Evolutionary conservation across 2,888 invertebrate species (phyloP).

Genomic region (Saturnia pavonia): DNA sequence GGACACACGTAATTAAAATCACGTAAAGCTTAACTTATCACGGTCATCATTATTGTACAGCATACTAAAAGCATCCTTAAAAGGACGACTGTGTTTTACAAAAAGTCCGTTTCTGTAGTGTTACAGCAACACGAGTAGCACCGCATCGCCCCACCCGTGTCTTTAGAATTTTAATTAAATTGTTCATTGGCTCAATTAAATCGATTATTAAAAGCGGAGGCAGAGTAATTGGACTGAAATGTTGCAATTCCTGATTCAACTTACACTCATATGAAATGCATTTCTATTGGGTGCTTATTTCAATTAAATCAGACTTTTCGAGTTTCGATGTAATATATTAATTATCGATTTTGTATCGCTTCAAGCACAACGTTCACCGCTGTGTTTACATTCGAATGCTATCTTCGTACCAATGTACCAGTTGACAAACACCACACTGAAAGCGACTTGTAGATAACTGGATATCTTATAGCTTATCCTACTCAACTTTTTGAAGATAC

Average conservation of each 20-base stretch:
- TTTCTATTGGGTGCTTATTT: not conserved
- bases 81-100: conserved; percentile 22
- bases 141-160: conserved; percentile 56
- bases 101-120: conserved; percentile 29
- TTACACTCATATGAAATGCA: conserved; percentile 22
- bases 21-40: not conserved
- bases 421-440: too few relatives aligned
- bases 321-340: not conserved
- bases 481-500: too few relatives aligned
- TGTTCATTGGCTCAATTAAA: conserved; percentile 77
- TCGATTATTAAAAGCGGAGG: conserved; percentile 63
- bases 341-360: not conserved
- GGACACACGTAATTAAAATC: not conserved
- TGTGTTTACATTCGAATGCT: not conserved
- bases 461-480: not conserved
- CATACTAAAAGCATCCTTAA: not conserved
- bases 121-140: conserved; percentile 42
- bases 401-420: not conserved
- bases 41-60: not conserved
- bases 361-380: not conserved
- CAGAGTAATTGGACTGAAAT: conserved; percentile 37
- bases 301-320: not conserved
- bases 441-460: not conserved
- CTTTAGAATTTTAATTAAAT: conserved; percentile 79
- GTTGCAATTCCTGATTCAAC: conserved; percentile 39